Conservation (phyloP, 2,113 vertebrate species). For the Ictidomys tridecemlineatus region DNA sequence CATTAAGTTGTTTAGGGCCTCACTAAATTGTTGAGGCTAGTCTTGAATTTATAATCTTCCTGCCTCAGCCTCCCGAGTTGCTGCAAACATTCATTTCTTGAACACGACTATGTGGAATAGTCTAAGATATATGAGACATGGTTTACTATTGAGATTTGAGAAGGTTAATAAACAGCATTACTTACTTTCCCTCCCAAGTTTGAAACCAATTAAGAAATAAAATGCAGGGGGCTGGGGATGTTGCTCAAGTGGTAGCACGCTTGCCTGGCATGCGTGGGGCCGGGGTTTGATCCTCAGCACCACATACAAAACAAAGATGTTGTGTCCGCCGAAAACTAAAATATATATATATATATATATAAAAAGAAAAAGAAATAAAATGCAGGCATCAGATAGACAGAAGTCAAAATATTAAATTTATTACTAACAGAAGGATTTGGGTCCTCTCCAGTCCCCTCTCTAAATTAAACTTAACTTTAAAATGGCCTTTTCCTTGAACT, state of each 20-base stretch:
- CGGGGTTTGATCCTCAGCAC: too few species aligned
- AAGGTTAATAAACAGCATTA: neutral
- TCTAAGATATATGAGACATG: neutral
- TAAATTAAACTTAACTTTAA: neutral
- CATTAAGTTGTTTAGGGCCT: too few species aligned
- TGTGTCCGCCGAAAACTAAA: too few species aligned
- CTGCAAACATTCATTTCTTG: neutral
- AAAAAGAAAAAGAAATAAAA: neutral
- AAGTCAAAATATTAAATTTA: neutral
- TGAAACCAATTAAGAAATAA: constrained; percentile 10
- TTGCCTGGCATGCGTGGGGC: too few species aligned
- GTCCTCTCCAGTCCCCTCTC: neutral
- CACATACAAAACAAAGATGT: too few species aligned
- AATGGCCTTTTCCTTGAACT: neutral
- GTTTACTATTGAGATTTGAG: neutral
- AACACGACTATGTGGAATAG: neutral
- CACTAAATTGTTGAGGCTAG: too few species aligned
- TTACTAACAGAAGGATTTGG: neutral
- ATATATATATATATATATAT: too few species aligned
- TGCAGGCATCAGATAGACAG: neutral
- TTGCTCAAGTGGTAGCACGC: too few species aligned
- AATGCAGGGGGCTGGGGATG: neutral
- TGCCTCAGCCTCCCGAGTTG: too few species aligned
- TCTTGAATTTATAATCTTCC: too few species aligned
- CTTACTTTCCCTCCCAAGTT: neutral